Percentiles rank a stretch among this genome's conserved stretches.
Evolutionary conservation across 2,113 vertebrate species (phyloP).

Genomic region (Lamprologus callipterus): DNA sequence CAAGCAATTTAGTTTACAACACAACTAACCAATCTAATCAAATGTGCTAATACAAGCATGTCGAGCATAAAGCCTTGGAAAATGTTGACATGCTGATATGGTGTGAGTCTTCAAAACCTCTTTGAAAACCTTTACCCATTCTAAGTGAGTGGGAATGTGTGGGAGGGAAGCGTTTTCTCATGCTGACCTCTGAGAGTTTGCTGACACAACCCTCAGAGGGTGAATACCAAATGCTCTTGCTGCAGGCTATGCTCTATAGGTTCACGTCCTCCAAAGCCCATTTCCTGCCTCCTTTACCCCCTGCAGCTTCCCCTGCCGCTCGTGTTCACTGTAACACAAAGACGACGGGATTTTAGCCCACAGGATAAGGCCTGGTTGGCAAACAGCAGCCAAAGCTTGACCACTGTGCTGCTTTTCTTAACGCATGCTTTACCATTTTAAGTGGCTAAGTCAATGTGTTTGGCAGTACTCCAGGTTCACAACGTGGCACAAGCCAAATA

Average conservation of each 20-base stretch:
- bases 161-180: constrained; percentile 3
- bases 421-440: neutral
- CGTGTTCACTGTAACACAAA: neutral
- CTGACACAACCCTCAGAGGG: constrained; percentile 41
- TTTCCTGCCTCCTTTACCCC: constrained; percentile 15
- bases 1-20: neutral
- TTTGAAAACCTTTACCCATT: neutral
- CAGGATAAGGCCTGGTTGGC: neutral
- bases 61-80: neutral
- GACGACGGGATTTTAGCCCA: neutral
- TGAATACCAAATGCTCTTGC: constrained; percentile 52
- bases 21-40: neutral
- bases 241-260: constrained; percentile 25
- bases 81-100: neutral
- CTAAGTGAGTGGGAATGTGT: constrained; percentile 4
- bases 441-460: neutral
- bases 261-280: constrained; percentile 26
- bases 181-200: constrained; percentile 49
- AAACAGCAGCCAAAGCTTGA: neutral
- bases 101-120: neutral
- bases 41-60: neutral
- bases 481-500: neutral
- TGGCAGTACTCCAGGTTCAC: neutral
- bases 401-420: neutral
- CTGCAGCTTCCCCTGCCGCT: neutral